phyloP scores from a whole-genome alignment of 2,113 vertebrate genomes.

The Neotoma lepida region DNA sequence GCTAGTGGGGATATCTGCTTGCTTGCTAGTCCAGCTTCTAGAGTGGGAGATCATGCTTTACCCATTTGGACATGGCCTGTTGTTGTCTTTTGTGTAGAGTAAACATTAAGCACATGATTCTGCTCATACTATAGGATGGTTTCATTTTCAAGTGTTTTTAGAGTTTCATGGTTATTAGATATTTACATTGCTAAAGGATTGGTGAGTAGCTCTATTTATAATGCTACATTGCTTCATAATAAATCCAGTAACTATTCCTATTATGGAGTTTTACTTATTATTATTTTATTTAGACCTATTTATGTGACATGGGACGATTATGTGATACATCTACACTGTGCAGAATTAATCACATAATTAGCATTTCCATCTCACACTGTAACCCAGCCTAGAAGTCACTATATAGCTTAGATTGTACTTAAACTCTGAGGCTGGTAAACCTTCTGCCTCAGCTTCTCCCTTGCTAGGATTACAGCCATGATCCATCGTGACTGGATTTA shows the following conservation, averaged over 20 bases:
- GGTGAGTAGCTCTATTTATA: not conserved
- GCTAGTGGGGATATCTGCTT: not conserved
- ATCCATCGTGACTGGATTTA: not conserved
- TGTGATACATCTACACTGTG: not conserved
- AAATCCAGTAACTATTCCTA: not conserved
- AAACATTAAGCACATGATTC: not conserved
- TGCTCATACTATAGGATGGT: not conserved
- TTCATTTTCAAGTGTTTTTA: slow-evolving; percentile 47
- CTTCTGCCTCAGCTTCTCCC: not conserved
- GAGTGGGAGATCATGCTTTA: not conserved
- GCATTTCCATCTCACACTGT: not conserved
- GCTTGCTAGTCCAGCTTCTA: not conserved
- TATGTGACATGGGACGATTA: not conserved
- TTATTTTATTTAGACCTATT: not conserved
- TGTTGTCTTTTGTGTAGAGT: not conserved
- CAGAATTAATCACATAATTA: not conserved
- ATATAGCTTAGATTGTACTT: not conserved
- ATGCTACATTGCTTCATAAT: slow-evolving; percentile 2
- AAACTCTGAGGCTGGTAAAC: not conserved
- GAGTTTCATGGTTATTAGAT: slow-evolving; percentile 20
- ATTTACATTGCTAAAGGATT: slow-evolving; percentile 18
- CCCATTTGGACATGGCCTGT: not conserved
- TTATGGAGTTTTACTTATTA: not conserved
- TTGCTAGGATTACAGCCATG: not conserved
- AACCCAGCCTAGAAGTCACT: not conserved